These are phyloP conservation scores for Lathamus discolor DNA, from an alignment of 2,113 vertebrate species.

Conservation along the genomic window DNA sequence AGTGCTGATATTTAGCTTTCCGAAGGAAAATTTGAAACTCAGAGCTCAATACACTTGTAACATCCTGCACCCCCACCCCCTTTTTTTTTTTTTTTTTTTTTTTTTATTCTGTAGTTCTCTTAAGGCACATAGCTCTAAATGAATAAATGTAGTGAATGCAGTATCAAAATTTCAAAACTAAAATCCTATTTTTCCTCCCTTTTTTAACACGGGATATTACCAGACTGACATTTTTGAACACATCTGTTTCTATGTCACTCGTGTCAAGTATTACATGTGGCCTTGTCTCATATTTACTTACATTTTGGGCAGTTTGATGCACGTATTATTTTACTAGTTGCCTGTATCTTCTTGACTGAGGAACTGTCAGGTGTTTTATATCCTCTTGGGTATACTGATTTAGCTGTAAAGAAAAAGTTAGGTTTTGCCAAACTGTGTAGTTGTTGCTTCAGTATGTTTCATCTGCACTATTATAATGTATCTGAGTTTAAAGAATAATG, in stretches of 20 bases:
- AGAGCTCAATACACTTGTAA: neutral
- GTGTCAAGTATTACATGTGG: neutral
- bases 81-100: neutral
- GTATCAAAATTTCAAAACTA: neutral
- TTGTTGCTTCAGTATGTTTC: neutral
- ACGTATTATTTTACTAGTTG: neutral
- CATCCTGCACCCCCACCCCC: neutral
- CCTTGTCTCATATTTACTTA: neutral
- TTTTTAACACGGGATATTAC: neutral
- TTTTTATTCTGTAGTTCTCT: neutral
- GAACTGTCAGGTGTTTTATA: neutral
- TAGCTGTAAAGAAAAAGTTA: neutral
- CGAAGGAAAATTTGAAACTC: neutral
- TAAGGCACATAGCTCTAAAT: neutral
- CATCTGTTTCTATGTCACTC: neutral
- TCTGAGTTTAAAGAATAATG: neutral
- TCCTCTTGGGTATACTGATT: neutral
- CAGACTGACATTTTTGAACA: neutral
- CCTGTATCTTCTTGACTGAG: neutral
- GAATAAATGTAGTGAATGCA: neutral
- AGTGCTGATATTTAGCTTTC: neutral
- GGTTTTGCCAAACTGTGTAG: neutral
- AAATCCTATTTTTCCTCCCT: neutral
- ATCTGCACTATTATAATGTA: neutral
- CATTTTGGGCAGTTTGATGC: neutral